phyloP scores from a whole-genome alignment of 1,140 invertebrate species.

The Littorina saxatilis region DNA sequence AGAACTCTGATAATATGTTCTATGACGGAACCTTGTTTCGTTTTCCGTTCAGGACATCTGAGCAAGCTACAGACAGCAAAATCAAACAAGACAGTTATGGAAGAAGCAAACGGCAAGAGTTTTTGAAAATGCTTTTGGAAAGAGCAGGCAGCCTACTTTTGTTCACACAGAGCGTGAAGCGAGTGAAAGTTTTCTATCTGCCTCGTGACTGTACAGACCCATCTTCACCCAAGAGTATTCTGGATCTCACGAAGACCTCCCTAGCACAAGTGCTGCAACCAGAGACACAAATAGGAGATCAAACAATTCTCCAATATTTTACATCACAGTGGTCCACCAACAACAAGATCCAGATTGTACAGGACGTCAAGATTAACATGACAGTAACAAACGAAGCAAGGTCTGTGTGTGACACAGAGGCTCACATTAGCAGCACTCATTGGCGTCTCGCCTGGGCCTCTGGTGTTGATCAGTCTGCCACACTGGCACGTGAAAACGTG shows the following conservation, averaged over 20 bases:
- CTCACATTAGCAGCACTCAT: background rate
- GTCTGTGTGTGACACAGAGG: background rate
- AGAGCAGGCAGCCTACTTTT: conserved; percentile 62
- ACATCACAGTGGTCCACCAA: background rate
- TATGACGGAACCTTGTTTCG: conserved; percentile 69
- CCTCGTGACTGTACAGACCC: conserved; percentile 30
- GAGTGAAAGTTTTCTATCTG: conserved; percentile 65
- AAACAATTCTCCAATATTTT: background rate
- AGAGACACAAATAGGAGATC: background rate
- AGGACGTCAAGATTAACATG: conserved; percentile 24
- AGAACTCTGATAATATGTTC: conserved; percentile 7
- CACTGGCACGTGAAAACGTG: background rate
- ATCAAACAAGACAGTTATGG: conserved; percentile 61
- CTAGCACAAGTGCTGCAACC: background rate
- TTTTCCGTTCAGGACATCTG: conserved; percentile 59
- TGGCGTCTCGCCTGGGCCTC: conserved; percentile 56
- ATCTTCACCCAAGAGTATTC: conserved; percentile 21
- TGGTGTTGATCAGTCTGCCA: conserved; percentile 36
- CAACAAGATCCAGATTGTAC: background rate
- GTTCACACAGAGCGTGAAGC: conserved; percentile 70
- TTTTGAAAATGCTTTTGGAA: conserved; percentile 63
- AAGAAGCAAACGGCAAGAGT: conserved; percentile 52
- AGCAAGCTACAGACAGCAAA: conserved; percentile 62
- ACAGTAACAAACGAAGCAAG: background rate
- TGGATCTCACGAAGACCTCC: conserved; percentile 34